Evolutionary conservation across 2,113 vertebrate genomes (phyloP), one percentile per base, ranked within the genome.

Genomic region (Microcebus lehilahytsara): DNA sequence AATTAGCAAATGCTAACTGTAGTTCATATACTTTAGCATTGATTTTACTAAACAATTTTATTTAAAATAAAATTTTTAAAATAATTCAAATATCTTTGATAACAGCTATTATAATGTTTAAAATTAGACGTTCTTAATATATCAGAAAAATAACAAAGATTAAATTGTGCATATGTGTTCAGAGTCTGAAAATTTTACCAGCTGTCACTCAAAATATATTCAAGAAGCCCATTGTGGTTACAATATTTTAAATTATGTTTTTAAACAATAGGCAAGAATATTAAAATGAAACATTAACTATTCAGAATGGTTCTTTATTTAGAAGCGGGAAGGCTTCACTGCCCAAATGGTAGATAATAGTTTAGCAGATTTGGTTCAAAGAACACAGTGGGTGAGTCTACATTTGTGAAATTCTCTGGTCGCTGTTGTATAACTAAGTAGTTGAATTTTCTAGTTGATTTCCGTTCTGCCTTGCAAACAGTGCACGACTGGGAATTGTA

Each of bases 361-460:
- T 98, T 80, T 97, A 95, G 95, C 96, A 97, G 98, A 97, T 98
- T 98, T 98, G 98, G 97, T 99, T 98, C 91, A 98, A 97, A 93
- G 97, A 98, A 97, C 98, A 98, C 96, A 98, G 97, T 89, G 91
- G 78, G 69, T 40, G 95, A 85, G 91, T 98, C 97, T 97, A 98
- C 75, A 71, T 66, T 95, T 94, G 42, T 96, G 95, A 97, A 98
- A 94, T 58, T 98, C 98, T 97, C 96, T 98, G 98, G 98, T 97
- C 98, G 97, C 96, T 98, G 98, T 98, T 98, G 98, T 98, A 98
- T 98, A 98, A 98, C 98, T 96, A 98, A 99, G 97, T 93, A 98
- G 98, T 96, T 98, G 97, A 97, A 97, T 98, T 95, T 98, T 98
- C 97, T 97, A 96, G 97, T 81, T 98, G 98, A 94, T 95, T 98